Evolutionary conservation across 2,113 vertebrate species (phyloP).

Genomic region (Petrocephalus microphthalmus): DNA sequence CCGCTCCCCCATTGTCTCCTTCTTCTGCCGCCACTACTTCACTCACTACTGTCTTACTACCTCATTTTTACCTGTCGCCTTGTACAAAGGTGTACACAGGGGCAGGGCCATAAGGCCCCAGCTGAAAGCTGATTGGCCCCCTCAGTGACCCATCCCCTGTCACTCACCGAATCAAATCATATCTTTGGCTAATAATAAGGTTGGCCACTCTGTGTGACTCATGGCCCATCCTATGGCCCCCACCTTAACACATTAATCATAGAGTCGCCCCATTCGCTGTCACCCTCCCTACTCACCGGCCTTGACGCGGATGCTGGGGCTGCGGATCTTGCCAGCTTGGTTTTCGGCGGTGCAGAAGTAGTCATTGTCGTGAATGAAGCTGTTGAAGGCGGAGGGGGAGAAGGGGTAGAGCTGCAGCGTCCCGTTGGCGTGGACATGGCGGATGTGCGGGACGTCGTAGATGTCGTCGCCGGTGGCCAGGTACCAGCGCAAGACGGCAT

Average conservation of each 20-base stretch:
- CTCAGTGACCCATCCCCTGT: not conserved
- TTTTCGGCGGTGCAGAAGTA: constrained; percentile 99
- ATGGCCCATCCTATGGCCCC: no score
- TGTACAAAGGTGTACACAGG: not conserved
- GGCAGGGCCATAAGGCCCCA: not conserved
- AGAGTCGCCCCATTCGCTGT: not conserved
- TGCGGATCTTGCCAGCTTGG: constrained; percentile 93
- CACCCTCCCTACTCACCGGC: constrained; percentile 68
- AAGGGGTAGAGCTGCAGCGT: constrained; percentile 96
- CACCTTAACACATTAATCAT: not conserved
- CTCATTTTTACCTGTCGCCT: not conserved
- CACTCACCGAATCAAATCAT: not conserved
- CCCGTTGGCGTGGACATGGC: constrained; percentile 95
- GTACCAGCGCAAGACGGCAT: constrained; percentile 94
- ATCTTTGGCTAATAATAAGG: not conserved
- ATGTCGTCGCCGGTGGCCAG: constrained; percentile 98
- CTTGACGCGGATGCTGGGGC: constrained; percentile 96
- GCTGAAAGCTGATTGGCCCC: not conserved
- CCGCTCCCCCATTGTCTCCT: not conserved
- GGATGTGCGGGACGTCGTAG: constrained; percentile 98
- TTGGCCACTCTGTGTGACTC: not conserved
- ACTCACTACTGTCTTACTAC: not conserved
- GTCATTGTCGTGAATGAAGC: constrained; percentile 98
- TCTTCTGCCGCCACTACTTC: not conserved
- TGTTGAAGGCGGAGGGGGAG: constrained; percentile 97